Base-by-base conservation (phyloP, 2,797 vertebrate genomes). In the Phalanger gymnotis region DNA sequence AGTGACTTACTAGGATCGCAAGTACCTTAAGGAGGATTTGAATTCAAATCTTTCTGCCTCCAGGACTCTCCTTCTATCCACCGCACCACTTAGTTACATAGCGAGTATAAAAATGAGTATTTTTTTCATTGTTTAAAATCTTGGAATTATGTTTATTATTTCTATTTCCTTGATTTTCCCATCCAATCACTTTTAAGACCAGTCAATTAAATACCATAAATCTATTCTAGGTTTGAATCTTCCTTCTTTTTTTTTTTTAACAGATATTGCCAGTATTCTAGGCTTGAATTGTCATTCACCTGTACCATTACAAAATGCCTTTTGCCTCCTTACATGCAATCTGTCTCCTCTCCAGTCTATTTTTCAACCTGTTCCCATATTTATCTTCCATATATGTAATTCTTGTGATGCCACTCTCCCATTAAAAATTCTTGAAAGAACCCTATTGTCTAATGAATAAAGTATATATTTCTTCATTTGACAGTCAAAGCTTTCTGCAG, bases 281-380 rank as follows among this genome's bases (percentile, higher is more conserved):
- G 13, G 66, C n/a, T 66, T 66, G n/a, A 66, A 16, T 66, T 66
- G 61, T 34, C 13, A 66, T 66, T 66, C 61, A n/a, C 13, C 34
- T 66, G 30, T 66, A n/a, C 14, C 16, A 16, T 14, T 19, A 40
- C 40, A 5, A 40, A 73, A 73, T 0, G 9, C 66, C 66, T 73
- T 53, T 5, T 9, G 0, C 34, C 19, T 92, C 31, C 9, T 81
- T 90, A 2, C 54, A 28, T 31, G 92, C 92, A 93, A 57, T 47
- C 14, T 90, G 54, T 66, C 57, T 9, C n/a, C 81, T 92, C 5
- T 93, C 91, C 27, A 94, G 87, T 95, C 92, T 87, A 25, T 91
- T 53, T 66, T 92, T 92, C 13, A 27, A 40, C 25, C 51, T 55
- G 52, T 91, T 91, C 19, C 90, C 91, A 19, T 53, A 2, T 66